Evolutionary conservation across 2,113 vertebrate genomes (phyloP).

Genomic region (Vidua macroura): DNA sequence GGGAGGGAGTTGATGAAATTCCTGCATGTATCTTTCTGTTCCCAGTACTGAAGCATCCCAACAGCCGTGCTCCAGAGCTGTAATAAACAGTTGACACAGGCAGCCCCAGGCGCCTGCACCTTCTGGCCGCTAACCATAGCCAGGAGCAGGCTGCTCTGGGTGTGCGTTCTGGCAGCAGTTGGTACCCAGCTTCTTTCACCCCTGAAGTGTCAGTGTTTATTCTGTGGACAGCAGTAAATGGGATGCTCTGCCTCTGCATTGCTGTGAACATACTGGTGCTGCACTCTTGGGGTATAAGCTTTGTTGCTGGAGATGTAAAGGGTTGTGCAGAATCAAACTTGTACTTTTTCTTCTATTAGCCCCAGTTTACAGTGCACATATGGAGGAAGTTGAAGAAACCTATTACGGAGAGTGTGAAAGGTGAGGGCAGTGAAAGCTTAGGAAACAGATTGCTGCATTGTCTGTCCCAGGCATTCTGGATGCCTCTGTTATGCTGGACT

Average conservation of each 20-base stretch:
- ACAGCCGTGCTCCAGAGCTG: not conserved
- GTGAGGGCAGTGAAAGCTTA: not conserved
- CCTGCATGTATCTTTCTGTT: not conserved
- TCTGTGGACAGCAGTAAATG: not conserved
- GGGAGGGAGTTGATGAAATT: not conserved
- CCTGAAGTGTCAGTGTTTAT: not conserved
- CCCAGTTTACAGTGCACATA: not conserved
- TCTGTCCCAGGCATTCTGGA: not conserved
- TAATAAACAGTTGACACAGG: not conserved
- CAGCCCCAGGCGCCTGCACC: not conserved
- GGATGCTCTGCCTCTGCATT: not conserved
- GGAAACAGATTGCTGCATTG: accelerated
- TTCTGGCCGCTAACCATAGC: not conserved
- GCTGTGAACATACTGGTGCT: not conserved
- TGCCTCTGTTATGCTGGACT: not conserved
- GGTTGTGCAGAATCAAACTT: not conserved
- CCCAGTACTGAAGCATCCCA: accelerated
- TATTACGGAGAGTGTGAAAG: not conserved
- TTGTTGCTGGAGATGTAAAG: not conserved
- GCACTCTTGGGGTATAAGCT: accelerated
- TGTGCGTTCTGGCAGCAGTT: accelerated
- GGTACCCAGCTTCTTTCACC: not conserved
- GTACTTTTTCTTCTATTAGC: not conserved
- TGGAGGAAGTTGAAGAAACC: not conserved
- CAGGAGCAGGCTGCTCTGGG: accelerated